These are phyloP conservation scores for Elegia similella DNA, from an alignment of 2,888 invertebrate species.

Conservation along the genomic window DNA sequence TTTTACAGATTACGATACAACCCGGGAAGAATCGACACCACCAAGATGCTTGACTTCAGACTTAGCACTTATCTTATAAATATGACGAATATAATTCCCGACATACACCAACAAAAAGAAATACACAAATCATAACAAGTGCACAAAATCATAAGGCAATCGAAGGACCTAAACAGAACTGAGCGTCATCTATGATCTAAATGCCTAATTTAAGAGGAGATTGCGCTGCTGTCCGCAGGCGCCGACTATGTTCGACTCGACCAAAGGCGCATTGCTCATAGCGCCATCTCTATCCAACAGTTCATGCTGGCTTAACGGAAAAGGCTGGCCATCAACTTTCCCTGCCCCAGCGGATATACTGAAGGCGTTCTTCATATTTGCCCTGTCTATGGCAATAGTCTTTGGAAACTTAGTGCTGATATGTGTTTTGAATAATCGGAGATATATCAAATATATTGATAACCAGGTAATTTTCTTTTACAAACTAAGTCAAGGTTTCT, in stretches of 20 bases:
- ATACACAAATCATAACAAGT: not conserved
- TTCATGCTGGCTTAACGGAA: constrained; percentile 88
- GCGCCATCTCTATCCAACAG: constrained; percentile 91
- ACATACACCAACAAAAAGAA: not conserved
- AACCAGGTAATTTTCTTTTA: constrained; percentile 86
- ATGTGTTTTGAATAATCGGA: constrained; percentile 90
- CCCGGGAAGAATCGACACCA: no score
- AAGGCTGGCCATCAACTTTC: constrained; percentile 84
- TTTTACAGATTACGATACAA: no score
- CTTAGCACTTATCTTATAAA: not conserved
- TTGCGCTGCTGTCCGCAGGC: constrained; percentile 70
- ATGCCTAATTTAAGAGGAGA: constrained; percentile 72
- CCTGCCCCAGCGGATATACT: constrained; percentile 87
- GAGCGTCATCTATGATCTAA: constrained; percentile 64
- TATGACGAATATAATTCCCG: not conserved
- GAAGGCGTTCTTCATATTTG: constrained; percentile 88
- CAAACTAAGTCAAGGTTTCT: no score
- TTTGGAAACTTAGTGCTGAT: constrained; percentile 90
- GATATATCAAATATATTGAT: constrained; percentile 92
- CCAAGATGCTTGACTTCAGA: not conserved
- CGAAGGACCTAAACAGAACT: constrained; percentile 65
- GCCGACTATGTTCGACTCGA: constrained; percentile 83
- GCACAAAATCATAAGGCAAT: not conserved
- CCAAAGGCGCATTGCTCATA: constrained; percentile 86
- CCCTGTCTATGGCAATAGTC: constrained; percentile 89